Evolutionary conservation across 2,888 invertebrate genomes (phyloP), one percentile per base, ranked within the genome.

Genomic region (Synergus gifuensis): DNA sequence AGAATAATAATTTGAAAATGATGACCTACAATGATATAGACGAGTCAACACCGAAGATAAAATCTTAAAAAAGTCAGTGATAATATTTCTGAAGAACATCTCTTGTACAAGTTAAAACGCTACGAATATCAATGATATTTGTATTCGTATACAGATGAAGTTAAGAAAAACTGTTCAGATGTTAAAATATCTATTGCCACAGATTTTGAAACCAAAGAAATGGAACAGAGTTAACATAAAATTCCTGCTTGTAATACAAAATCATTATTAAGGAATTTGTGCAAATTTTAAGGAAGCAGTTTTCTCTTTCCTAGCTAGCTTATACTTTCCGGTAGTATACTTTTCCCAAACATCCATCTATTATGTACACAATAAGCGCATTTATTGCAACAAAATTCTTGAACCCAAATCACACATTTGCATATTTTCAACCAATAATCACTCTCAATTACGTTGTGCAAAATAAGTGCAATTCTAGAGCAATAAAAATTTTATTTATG

Each of bases 221-320:
- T 54, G 7, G n/a, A 36, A 36, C 9, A 58, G 9, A 0, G 18
- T 18, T 18, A 18, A 18, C 36, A 67, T 18, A 46, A 46, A 22
- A 46, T n/a, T 54, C 18, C 16, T 18, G 36, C 40, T 28, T 22
- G 5, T 54, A 36, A 28, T 54, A 49, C 1, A 36, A 73, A 66
- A 54, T 73, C 2, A 73, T 73, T 36, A 58, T 36, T 11, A n/a
- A 49, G 54, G 36, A 54, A 73, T 54, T 54, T 73, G 54, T 54
- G 73, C n/a, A 73, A 73, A 54, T 73, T 49, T 73, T 11, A 73
- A 73, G 40, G 18, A 73, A 73, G 36, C 54, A 49, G 73, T 54
- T 73, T 73, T 73, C 73, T 73, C 73, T 54, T 73, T 54, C n/a
- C 54, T 2, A 66, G 66, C 18, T 66, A 18, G 44, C 42, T 9